Evolutionary conservation across 2,888 invertebrate species (phyloP).

Genomic region (Harpalus rubripes): DNA sequence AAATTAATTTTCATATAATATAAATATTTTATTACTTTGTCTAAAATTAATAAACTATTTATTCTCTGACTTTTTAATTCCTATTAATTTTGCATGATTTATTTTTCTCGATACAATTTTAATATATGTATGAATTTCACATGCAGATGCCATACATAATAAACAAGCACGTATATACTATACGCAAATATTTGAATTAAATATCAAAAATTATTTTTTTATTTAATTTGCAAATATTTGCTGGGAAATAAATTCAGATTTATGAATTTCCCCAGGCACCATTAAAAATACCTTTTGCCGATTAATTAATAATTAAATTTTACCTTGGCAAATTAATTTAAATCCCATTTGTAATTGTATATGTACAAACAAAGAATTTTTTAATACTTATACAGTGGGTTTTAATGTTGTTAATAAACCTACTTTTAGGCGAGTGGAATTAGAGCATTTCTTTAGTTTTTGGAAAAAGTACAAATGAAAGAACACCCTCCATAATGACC

Average conservation of each 20-base stretch:
- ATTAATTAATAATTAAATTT: neutral
- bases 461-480: no score
- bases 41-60: neutral
- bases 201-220: slow-evolving; percentile 3
- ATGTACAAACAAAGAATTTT: no score
- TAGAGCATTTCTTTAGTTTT: no score
- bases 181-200: slow-evolving; percentile 16
- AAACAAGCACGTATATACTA: neutral
- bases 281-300: neutral
- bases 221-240: slow-evolving; percentile 2
- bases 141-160: neutral
- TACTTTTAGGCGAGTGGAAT: no score
- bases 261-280: neutral
- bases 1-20: slow-evolving; percentile 1
- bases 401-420: no score
- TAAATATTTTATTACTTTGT: neutral
- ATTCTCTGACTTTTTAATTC: neutral
- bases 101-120: neutral
- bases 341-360: no score
- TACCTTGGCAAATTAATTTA: neutral
- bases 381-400: no score
- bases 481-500: no score
- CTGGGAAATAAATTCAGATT: slow-evolving; percentile 8
- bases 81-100: neutral
- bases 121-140: neutral